These are phyloP conservation scores for Tricholaema leucomelas DNA, from an alignment of 2,113 vertebrate species.

Conservation along the genomic window DNA sequence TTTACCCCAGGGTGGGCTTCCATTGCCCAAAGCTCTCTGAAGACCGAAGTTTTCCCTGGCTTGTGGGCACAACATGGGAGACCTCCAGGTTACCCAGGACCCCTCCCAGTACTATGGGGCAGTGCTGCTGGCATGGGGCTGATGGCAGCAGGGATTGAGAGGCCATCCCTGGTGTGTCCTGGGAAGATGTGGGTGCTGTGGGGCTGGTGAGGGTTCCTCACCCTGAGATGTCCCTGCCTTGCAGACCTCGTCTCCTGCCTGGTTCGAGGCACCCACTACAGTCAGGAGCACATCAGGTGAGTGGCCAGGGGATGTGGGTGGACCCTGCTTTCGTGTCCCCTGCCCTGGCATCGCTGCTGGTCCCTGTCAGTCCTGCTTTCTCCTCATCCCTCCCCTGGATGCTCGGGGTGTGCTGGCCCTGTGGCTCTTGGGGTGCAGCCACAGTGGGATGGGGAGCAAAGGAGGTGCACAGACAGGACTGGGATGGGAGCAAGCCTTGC, in stretches of 20 bases:
- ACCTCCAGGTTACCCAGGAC: not conserved
- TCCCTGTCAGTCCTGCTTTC: not conserved
- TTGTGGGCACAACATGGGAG: not conserved
- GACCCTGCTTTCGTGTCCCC: not conserved
- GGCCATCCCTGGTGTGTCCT: too few relatives aligned
- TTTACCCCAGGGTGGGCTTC: not conserved
- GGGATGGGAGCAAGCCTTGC: not conserved
- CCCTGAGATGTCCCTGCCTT: not conserved
- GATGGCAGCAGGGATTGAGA: not conserved
- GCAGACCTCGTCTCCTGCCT: slow-evolving; percentile 85
- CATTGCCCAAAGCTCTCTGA: not conserved
- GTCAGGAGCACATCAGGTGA: slow-evolving; percentile 77
- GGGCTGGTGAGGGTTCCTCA: not conserved
- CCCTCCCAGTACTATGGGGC: not conserved
- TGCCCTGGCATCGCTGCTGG: accelerated
- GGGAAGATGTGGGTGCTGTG: not conserved
- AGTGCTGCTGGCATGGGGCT: not conserved
- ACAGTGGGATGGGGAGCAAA: accelerated
- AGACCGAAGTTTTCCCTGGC: not conserved
- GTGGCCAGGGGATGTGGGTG: not conserved
- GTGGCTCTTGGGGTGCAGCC: not conserved
- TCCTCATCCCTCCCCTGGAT: not conserved
- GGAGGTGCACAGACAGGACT: not conserved
- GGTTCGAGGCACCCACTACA: slow-evolving; percentile 83
- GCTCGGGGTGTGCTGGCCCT: accelerated